Evolutionary conservation across 92 coral and sea anemone genomes (phyloP).

Genomic region (Epizoanthus ramosus): DNA sequence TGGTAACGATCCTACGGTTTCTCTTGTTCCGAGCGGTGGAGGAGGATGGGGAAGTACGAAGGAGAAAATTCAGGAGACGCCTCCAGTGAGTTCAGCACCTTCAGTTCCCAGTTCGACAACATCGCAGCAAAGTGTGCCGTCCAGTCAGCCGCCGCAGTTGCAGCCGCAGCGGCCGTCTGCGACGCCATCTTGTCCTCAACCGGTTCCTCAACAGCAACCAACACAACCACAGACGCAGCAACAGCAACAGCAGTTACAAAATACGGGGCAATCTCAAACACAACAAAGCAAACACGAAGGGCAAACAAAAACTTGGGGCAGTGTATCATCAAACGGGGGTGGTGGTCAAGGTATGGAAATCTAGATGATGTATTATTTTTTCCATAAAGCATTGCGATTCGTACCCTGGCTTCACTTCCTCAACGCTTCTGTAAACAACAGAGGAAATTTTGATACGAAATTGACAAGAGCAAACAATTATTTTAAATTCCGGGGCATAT

Average conservation of each 20-base stretch:
- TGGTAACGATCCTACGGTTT: conserved; percentile 99
- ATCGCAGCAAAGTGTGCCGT: conserved; percentile 76
- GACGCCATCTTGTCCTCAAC: conserved; percentile 80
- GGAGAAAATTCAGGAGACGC: conserved; percentile 75
- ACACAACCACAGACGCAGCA: conserved; percentile 54
- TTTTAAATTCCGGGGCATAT: too few species aligned
- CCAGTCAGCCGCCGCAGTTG: conserved; percentile 90
- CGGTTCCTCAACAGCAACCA: conserved; percentile 65
- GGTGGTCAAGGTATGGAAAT: conserved; percentile 98
- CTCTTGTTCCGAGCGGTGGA: conserved; percentile 99
- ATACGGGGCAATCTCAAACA: conserved; percentile 82
- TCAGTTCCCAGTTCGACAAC: conserved; percentile 69
- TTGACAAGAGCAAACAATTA: too few species aligned
- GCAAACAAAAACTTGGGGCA: conserved; percentile 99
- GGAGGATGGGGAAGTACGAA: conserved; percentile 99
- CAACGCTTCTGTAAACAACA: too few species aligned
- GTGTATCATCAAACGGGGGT: conserved; percentile 99
- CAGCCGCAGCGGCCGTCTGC: conserved; percentile 97
- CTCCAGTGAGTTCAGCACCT: conserved; percentile 59
- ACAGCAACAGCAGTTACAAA: conserved; percentile 83
- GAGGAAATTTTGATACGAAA: too few species aligned
- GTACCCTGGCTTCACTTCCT: not conserved
- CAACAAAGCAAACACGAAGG: conserved; percentile 78
- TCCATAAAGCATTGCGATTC: not conserved
- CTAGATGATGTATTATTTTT: not conserved